Evolutionary conservation across 2,113 vertebrate species (phyloP).

Genomic region (Sebastes fasciatus): DNA sequence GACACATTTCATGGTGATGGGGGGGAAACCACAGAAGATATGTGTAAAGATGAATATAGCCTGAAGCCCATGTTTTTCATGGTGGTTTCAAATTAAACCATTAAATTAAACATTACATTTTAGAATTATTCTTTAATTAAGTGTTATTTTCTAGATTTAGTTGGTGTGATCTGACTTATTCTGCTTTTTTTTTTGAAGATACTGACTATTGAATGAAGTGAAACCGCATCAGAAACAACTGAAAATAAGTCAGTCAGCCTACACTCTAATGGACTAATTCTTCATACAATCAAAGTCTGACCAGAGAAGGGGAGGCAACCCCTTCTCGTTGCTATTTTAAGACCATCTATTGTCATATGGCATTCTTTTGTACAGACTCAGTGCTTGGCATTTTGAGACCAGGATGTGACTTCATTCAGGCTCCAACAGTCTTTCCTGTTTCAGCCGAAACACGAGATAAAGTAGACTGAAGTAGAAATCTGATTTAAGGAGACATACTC

Average conservation of each 20-base stretch:
- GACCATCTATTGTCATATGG: conserved; percentile 40
- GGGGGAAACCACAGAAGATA: neutral
- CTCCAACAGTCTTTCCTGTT: conserved; percentile 43
- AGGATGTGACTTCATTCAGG: conserved; percentile 64
- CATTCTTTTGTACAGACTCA: conserved; percentile 18
- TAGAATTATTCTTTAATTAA: neutral
- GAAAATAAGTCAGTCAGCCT: neutral
- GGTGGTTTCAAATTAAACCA: neutral
- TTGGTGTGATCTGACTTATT: neutral
- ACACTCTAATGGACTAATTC: neutral
- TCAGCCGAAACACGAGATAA: conserved; percentile 9
- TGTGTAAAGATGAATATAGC: neutral
- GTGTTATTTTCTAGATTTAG: neutral
- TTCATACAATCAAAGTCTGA: conserved; percentile 2
- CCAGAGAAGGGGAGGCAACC: neutral
- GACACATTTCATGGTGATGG: neutral
- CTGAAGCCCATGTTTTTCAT: neutral
- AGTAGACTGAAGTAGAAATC: neutral
- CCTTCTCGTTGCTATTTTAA: conserved; percentile 45
- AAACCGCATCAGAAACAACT: neutral
- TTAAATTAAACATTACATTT: neutral
- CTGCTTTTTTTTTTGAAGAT: neutral
- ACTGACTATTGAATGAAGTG: neutral
- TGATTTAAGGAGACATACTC: conserved; percentile 3
- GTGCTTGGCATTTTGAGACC: conserved; percentile 35